phyloP scores from a whole-genome alignment of 2,797 vertebrate species.

The Cryptoprocta ferox region DNA sequence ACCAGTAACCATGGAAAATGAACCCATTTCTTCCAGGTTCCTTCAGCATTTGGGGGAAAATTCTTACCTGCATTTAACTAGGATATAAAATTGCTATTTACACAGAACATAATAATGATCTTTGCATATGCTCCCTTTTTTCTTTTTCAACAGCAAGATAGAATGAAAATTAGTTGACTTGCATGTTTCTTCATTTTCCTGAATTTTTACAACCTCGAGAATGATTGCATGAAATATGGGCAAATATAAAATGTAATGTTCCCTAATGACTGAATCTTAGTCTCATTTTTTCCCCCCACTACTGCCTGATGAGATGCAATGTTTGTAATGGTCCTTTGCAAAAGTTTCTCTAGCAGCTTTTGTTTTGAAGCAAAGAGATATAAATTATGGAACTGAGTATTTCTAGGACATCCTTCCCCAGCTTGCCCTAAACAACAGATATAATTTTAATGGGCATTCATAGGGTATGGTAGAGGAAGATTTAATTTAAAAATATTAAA shows the following conservation, averaged over 20 bases:
- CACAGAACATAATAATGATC: background rate
- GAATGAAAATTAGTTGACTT: background rate
- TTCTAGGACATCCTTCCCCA: background rate
- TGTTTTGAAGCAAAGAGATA: background rate
- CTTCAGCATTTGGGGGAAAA: background rate
- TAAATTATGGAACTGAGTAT: background rate
- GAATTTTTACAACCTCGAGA: background rate
- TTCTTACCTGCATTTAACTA: background rate
- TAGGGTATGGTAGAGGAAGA: background rate
- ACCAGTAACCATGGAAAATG: background rate
- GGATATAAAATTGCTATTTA: background rate
- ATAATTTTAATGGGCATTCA: background rate
- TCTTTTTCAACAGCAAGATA: background rate
- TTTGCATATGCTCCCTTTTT: background rate
- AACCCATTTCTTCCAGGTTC: background rate
- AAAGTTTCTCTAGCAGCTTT: background rate
- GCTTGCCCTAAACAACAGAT: background rate
- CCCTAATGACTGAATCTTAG: background rate
- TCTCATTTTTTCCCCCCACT: background rate
- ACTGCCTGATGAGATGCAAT: background rate
- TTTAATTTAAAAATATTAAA: conserved; percentile 12
- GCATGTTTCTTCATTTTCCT: background rate
- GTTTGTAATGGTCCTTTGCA: conserved; percentile 13
- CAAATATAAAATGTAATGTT: background rate
- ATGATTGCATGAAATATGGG: background rate